A percentile compares a stretch with the other conserved stretches of the same genome.
Conservation (phyloP, 2,888 invertebrate species). For the Acleris emargana region DNA sequence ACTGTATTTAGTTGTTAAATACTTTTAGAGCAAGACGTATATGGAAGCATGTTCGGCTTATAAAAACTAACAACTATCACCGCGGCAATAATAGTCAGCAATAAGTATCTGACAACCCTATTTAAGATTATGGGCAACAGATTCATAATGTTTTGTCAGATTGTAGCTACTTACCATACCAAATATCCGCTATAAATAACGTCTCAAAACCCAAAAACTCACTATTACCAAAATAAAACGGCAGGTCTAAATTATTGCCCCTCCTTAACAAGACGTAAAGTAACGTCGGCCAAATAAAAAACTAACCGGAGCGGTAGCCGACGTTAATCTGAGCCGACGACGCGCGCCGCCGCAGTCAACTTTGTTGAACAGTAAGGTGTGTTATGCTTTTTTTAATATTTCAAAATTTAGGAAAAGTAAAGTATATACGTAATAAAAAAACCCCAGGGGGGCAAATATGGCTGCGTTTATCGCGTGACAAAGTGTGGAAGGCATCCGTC, state of each 20-base stretch:
- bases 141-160: constrained; percentile 34
- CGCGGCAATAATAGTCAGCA: constrained; percentile 5
- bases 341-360: constrained; percentile 42
- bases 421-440: too few relatives aligned
- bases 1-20: too few relatives aligned
- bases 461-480: too few relatives aligned
- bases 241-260: constrained; percentile 32
- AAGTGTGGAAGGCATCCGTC: too few relatives aligned
- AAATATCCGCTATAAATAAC: constrained; percentile 34
- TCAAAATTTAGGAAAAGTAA: too few relatives aligned
- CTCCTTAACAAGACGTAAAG: constrained; percentile 41
- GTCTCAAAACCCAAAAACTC: constrained; percentile 17
- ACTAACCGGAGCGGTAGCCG: constrained; percentile 46
- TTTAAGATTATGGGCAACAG: constrained; percentile 4
- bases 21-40: too few relatives aligned
- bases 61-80: neutral
- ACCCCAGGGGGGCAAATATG: too few relatives aligned
- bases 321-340: constrained; percentile 56
- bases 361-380: constrained; percentile 8
- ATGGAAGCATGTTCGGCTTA: too few relatives aligned
- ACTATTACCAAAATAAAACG: constrained; percentile 35
- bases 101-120: constrained; percentile 16
- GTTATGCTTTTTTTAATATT: neutral
- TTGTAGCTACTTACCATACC: constrained; percentile 36
- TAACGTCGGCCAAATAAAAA: constrained; percentile 45